A percentile compares a stretch with the other conserved stretches of the same genome.
Evolutionary conservation across 2,113 vertebrate genomes (phyloP).

Genomic region (Chlamydotis undulata): DNA sequence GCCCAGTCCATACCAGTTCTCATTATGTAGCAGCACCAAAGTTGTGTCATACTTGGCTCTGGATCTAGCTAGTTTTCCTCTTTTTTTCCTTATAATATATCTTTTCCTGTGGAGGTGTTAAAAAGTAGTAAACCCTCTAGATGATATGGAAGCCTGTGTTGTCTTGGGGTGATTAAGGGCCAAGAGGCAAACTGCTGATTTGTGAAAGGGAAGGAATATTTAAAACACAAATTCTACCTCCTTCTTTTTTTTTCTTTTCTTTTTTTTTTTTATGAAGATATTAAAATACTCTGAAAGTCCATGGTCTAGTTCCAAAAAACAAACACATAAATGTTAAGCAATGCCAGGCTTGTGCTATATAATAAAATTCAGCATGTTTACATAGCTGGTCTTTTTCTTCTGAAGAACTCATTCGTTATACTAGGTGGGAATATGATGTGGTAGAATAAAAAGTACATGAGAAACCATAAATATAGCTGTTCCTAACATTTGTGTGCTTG

Average conservation of each 20-base stretch:
- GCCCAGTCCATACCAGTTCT: background rate
- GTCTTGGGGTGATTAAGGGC: background rate
- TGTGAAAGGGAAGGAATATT: background rate
- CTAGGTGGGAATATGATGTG: background rate
- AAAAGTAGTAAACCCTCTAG: background rate
- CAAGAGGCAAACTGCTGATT: background rate
- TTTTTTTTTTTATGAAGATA: background rate
- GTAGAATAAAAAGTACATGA: background rate
- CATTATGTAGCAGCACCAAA: background rate
- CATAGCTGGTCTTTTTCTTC: background rate
- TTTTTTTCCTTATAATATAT: background rate
- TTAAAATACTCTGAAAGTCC: background rate
- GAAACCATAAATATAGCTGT: background rate
- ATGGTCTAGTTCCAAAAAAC: background rate
- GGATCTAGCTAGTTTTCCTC: background rate
- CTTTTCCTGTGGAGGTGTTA: background rate
- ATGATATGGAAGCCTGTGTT: background rate
- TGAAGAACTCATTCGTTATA: background rate
- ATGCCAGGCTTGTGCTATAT: background rate
- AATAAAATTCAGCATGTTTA: background rate
- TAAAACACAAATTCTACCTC: background rate
- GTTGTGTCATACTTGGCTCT: background rate
- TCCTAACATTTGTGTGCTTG: background rate
- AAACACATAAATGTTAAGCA: background rate
- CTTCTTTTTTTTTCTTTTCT: background rate